Evolutionary conservation across 2,797 vertebrate species (phyloP).

Genomic region (Mus caroli): DNA sequence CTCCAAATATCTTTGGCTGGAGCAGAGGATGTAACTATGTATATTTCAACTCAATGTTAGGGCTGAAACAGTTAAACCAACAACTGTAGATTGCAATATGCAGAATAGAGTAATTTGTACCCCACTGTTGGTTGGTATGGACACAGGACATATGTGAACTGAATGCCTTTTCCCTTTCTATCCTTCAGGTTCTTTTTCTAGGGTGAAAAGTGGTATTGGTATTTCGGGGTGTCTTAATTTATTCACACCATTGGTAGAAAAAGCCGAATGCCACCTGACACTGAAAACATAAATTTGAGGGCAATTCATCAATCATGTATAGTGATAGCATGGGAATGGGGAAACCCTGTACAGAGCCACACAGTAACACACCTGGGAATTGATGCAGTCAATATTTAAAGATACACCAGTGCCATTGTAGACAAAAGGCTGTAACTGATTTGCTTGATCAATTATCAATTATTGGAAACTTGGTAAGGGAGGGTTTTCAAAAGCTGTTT

Average conservation of each 20-base stretch:
- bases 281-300: not conserved
- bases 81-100: too few relatives aligned
- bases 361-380: not conserved
- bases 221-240: not conserved
- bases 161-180: not conserved
- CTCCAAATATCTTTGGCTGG: not conserved
- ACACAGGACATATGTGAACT: not conserved
- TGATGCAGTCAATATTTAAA: not conserved
- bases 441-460: not conserved
- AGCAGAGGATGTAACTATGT: not conserved
- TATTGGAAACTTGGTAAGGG: not conserved
- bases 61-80: not conserved
- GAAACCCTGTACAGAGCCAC: not conserved
- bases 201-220: not conserved
- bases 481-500: not conserved
- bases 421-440: not conserved
- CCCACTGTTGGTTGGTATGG: not conserved
- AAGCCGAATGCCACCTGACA: not conserved
- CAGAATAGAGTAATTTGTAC: not conserved
- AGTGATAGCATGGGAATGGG: not conserved
- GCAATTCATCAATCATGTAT: not conserved
- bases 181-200: not conserved
- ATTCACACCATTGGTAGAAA: not conserved
- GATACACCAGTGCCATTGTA: not conserved
- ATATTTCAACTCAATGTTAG: not conserved